Base-by-base conservation (phyloP, 2,113 vertebrate species). In the Syngnathus floridae region DNA sequence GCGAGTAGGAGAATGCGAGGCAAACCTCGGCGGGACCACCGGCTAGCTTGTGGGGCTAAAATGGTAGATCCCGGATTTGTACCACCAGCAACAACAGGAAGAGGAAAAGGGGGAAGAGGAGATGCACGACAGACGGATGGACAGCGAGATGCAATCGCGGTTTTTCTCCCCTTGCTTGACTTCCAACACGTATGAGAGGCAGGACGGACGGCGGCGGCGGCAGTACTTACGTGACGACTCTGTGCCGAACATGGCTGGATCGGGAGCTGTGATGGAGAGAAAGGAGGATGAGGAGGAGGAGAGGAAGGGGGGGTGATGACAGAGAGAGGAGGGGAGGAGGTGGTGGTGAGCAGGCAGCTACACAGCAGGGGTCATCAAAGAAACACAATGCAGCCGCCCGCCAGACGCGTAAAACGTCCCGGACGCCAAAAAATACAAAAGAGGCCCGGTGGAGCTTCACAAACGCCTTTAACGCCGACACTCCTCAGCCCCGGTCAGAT, bases 161-260 rank as follows among this genome's bases (percentile, higher is more conserved):
- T 35, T 26, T 43, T 16, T 40, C 21, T 61, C 40, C 40, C 12
- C 3, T 22, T 8, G 26, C 9, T 62, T 10, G 13, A 62, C 41
- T 17, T 64, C 46, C 36, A 57, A 72, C 72, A 73, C 45, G 26
- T 31, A 69, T 58, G 67, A 52, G 59, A 70, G 69, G 71, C 45
- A 54, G 69, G 70, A 78, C 9, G 67, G 77, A 82, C 78, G 78
- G 61, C n/a, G n/a, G 4, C 84, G 54, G 35, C 54, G 26, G 22
- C 10, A 90, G 89, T 96, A 98, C 95, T 98, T 94, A 98, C 95
- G 92, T 92, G 95, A 98, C 75, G 95, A 97, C 89, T 97, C 95
- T 74, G 94, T 95, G 91, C 95, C 95, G 93, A 98, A 98, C 95
- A 98, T 98, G 95, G 93, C 95, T 96, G 93, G 90, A 90, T 84